Evolutionary conservation across 2,113 vertebrate genomes (phyloP).

Genomic region (Peucedramus taeniatus): DNA sequence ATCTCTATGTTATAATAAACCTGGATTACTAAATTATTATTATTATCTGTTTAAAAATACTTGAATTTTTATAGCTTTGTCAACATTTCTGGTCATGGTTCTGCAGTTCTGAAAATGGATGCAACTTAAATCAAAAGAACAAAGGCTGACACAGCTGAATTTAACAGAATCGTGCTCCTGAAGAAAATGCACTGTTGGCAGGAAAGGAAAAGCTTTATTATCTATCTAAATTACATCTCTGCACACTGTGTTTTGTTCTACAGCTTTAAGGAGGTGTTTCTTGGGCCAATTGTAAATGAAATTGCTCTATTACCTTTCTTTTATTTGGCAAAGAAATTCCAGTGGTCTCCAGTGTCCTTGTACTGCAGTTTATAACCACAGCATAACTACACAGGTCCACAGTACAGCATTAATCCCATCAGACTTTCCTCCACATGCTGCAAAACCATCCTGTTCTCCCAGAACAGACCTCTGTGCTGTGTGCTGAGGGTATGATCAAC

Average conservation of each 20-base stretch:
- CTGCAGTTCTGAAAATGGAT: background rate
- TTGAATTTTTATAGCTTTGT: background rate
- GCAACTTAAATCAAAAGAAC: background rate
- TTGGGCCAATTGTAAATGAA: background rate
- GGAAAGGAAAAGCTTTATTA: background rate
- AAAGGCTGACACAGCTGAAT: background rate
- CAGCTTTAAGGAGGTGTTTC: background rate
- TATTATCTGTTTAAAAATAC: background rate
- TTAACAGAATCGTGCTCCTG: background rate
- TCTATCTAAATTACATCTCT: background rate
- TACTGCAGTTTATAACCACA: background rate
- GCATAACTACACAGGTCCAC: background rate
- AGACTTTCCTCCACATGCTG: background rate
- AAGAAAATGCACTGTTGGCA: background rate
- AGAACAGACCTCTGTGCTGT: background rate
- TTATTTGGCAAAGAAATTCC: background rate
- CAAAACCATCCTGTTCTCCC: background rate
- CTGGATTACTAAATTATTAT: background rate
- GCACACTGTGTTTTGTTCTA: background rate
- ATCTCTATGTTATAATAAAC: background rate
- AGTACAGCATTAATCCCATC: background rate
- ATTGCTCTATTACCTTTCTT: background rate
- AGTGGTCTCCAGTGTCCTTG: background rate
- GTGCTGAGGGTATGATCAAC: background rate
- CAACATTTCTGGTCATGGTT: background rate